Evolutionary conservation across 2,888 invertebrate species (phyloP), one percentile per base, ranked within the genome.

Genomic region (Leucoptera coffeella): DNA sequence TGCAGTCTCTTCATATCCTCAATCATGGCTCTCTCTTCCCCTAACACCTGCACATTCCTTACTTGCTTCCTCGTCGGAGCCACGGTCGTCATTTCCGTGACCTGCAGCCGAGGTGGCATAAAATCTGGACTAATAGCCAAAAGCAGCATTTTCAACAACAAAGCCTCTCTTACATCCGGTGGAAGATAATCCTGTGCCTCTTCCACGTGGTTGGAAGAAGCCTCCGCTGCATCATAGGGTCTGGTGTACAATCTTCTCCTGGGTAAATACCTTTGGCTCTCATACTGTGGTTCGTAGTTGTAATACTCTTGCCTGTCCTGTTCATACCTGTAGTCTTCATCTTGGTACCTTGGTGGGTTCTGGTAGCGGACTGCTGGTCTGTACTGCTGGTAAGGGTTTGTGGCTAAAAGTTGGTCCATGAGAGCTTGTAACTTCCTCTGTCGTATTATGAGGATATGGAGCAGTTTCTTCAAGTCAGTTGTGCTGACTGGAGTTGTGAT

Each of bases 401-500:
- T 55, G 11, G 47, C 41, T 22, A 67, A 46, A 32, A 61, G 45
- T 36, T 67, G 62, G 31, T 72, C 73, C 61, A 74, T 75, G 11
- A 77, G 47, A 22, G 61, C 57, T 47, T 78, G 77, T 35, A 79
- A 41, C 23, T 74, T 59, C 37, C 69, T 76, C 49, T 84, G 83
- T 26, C 82, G 59, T 15, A 77, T 45, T 19, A 84, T 73, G 29
- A 85, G 54, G 44, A 79, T 74, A 33, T 82, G 78, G 4, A 85
- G 55, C 21, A 85, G 51, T 25, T 77, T 65, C 41, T 82, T 80
- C 32, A 84, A 77, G 43, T 85, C 84, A 39, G 77, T 73, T 2
- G 82, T 78, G 41, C 82, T 83, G 2, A 84, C 75, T 5, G 84
- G 84, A 7, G 82, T 76, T 25, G 77, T 72, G 23, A 81, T 80